Evolutionary conservation across 2,797 vertebrate genomes (phyloP).

Genomic region (Spondyliosoma cantharus): DNA sequence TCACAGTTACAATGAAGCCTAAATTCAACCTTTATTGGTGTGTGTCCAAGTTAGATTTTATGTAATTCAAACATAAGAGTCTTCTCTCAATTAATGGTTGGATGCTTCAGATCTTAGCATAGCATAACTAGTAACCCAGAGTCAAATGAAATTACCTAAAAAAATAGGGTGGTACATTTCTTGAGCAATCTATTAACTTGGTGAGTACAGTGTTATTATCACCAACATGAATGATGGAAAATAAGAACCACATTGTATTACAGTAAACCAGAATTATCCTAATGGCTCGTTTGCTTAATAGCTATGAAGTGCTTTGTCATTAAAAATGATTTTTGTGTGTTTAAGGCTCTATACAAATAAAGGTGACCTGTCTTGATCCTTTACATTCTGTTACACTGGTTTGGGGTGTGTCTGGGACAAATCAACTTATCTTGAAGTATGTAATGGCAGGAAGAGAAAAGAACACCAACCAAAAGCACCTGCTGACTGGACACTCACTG

Average conservation of each 20-base stretch:
- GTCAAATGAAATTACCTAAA: not conserved
- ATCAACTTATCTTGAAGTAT: slow-evolving; percentile 37
- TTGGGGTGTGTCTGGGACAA: slow-evolving; percentile 31
- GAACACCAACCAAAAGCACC: slow-evolving; percentile 25
- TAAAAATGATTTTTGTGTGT: not conserved
- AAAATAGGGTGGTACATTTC: not conserved
- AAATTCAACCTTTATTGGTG: not conserved
- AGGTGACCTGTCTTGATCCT: not conserved
- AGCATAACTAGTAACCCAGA: not conserved
- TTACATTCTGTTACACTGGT: slow-evolving; percentile 61
- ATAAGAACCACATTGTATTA: not conserved
- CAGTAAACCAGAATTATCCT: slow-evolving; percentile 20
- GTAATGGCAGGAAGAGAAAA: slow-evolving; percentile 15
- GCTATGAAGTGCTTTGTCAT: not conserved
- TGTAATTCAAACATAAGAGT: not conserved
- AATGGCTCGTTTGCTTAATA: not conserved
- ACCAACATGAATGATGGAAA: not conserved
- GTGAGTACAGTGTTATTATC: not conserved
- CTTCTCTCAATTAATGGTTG: no score
- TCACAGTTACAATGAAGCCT: not conserved
- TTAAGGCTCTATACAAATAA: slow-evolving; percentile 59
- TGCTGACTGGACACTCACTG: slow-evolving; percentile 38
- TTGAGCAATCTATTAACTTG: not conserved
- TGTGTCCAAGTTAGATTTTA: not conserved
- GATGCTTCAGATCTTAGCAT: no score